Evolutionary conservation across 2,113 vertebrate genomes (phyloP).

Genomic region (Pseudonaja textilis): DNA sequence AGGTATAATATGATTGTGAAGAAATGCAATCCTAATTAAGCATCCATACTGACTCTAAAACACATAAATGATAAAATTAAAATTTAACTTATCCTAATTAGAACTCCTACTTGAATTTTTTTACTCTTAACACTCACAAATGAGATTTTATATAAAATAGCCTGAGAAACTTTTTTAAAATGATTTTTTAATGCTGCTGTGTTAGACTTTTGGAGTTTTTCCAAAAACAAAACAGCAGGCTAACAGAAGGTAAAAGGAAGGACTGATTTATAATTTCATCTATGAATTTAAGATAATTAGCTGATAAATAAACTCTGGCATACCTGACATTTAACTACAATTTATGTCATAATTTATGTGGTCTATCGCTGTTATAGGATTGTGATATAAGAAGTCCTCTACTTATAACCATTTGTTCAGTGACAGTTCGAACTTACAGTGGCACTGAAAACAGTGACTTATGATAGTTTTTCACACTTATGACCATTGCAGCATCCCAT

Average conservation of each 20-base stretch:
- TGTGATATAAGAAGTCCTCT: too few relatives aligned
- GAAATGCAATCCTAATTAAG: not conserved
- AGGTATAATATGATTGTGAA: not conserved
- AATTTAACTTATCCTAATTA: not conserved
- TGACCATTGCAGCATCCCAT: too few relatives aligned
- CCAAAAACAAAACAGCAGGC: not conserved
- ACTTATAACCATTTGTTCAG: too few relatives aligned
- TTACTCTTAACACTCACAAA: not conserved
- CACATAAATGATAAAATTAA: not conserved
- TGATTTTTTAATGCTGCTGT: not conserved
- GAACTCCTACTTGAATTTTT: not conserved
- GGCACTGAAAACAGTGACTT: too few relatives aligned
- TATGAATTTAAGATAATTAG: not conserved
- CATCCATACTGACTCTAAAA: not conserved
- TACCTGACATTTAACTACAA: not conserved
- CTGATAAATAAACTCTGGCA: too few relatives aligned
- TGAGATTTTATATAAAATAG: not conserved
- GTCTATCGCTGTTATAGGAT: not conserved
- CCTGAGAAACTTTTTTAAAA: not conserved
- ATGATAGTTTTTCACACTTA: too few relatives aligned
- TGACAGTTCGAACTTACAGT: too few relatives aligned
- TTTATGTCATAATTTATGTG: not conserved
- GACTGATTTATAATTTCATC: not conserved
- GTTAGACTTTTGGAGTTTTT: not conserved
- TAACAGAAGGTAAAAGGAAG: not conserved